phyloP scores from a whole-genome alignment of 2,113 vertebrate species.

The Actenoides lindsayi region DNA sequence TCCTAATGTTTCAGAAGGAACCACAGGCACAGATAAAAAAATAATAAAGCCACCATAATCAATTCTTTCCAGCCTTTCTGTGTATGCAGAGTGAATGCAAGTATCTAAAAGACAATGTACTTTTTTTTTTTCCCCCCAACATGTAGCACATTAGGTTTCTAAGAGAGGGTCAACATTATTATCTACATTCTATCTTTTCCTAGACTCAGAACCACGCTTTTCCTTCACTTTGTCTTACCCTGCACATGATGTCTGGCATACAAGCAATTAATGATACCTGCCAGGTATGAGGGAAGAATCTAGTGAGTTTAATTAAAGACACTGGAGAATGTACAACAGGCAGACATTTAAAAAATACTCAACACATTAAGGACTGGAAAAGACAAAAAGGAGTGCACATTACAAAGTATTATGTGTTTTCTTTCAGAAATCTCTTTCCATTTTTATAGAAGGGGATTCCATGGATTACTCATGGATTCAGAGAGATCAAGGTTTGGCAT shows the following conservation, averaged over 20 bases:
- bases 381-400: not conserved
- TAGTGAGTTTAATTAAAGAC: not conserved
- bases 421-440: not conserved
- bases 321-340: not conserved
- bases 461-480: not conserved
- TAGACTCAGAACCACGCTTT: not conserved
- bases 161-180: not conserved
- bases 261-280: too few relatives aligned
- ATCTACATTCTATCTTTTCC: not conserved
- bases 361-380: not conserved
- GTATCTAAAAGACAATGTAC: not conserved
- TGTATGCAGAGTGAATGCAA: not conserved
- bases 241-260: accelerated
- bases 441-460: not conserved
- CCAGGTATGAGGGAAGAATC: not conserved
- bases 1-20: not conserved
- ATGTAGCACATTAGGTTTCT: not conserved
- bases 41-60: not conserved
- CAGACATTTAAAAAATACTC: not conserved
- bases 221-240: not conserved
- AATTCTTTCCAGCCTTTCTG: not conserved
- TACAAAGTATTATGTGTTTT: not conserved
- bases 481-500: not conserved
- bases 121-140: not conserved
- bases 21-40: not conserved